A percentile compares a stretch with the other conserved stretches of the same genome.
These are phyloP conservation scores for Acanthurus leucopareius DNA, from an alignment of 2,797 vertebrate genomes.

Conservation along the genomic window DNA sequence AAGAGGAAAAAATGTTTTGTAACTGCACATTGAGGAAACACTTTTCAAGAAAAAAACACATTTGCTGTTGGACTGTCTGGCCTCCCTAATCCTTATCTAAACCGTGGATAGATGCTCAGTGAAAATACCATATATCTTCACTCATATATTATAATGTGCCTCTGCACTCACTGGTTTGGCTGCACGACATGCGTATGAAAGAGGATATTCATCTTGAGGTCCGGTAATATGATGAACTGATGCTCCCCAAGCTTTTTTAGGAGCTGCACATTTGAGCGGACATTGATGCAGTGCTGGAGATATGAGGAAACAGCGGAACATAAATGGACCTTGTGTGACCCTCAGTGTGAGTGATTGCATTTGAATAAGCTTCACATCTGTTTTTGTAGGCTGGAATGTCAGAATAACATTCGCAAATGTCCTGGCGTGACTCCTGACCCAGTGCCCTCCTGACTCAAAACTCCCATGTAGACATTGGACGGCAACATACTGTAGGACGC, in stretches of 20 bases:
- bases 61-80: constrained; percentile 70
- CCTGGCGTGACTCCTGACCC: constrained; percentile 74
- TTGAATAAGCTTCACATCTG: constrained; percentile 77
- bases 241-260: constrained; percentile 67
- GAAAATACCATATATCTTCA: constrained; percentile 61
- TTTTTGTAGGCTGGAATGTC: constrained; percentile 58
- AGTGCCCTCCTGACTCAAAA: constrained; percentile 54
- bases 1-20: constrained; percentile 70
- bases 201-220: constrained; percentile 73
- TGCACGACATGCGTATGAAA: constrained; percentile 63
- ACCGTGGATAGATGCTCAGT: constrained; percentile 55
- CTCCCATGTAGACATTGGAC: constrained; percentile 47
- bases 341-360: constrained; percentile 71
- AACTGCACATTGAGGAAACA: constrained; percentile 60
- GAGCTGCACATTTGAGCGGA: constrained; percentile 65
- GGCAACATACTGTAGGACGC: constrained; percentile 51
- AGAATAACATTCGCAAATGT: constrained; percentile 60
- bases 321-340: constrained; percentile 56
- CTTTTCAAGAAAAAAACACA: constrained; percentile 61
- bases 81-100: constrained; percentile 77
- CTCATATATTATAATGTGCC: constrained; percentile 61
- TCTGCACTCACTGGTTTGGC: constrained; percentile 50
- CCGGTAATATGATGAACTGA: constrained; percentile 68
- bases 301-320: constrained; percentile 64
- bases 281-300: constrained; percentile 68